Evolutionary conservation across 1,140 invertebrate genomes (phyloP).

Genomic region (Riptortus pedestris): DNA sequence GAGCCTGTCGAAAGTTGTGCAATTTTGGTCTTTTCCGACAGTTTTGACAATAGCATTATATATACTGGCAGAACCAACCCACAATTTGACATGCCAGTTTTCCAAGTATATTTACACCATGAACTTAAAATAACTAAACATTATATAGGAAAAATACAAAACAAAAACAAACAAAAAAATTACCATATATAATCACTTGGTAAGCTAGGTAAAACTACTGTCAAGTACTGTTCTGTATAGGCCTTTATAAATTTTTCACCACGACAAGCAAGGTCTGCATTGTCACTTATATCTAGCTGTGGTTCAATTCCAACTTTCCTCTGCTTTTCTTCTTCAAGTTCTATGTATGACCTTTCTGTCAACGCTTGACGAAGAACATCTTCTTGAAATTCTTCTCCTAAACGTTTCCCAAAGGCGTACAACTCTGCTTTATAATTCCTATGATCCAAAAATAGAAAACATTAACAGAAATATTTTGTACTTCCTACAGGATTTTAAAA

Average conservation of each 20-base stretch:
- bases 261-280: constrained; percentile 51
- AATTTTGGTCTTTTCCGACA: too few species aligned
- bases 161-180: too few species aligned
- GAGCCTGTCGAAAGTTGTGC: too few species aligned
- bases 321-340: constrained; percentile 54
- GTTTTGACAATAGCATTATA: too few species aligned
- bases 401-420: constrained; percentile 72
- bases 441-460: constrained; percentile 23
- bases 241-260: constrained; percentile 50
- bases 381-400: constrained; percentile 72
- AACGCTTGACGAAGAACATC: constrained; percentile 63
- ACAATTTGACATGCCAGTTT: too few species aligned
- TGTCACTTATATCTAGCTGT: constrained; percentile 50
- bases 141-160: too few species aligned
- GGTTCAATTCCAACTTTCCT: constrained; percentile 56
- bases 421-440: constrained; percentile 79
- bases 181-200: constrained; percentile 57
- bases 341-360: constrained; percentile 67
- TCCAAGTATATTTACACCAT: too few species aligned
- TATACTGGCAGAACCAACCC: too few species aligned
- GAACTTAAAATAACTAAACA: too few species aligned
- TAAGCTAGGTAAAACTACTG: constrained; percentile 53
- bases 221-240: constrained; percentile 49
- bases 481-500: background rate
- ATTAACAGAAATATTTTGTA: constrained; percentile 3